Conservation (phyloP, 2,888 invertebrate genomes). For the Polydrusus pterygomalis region DNA sequence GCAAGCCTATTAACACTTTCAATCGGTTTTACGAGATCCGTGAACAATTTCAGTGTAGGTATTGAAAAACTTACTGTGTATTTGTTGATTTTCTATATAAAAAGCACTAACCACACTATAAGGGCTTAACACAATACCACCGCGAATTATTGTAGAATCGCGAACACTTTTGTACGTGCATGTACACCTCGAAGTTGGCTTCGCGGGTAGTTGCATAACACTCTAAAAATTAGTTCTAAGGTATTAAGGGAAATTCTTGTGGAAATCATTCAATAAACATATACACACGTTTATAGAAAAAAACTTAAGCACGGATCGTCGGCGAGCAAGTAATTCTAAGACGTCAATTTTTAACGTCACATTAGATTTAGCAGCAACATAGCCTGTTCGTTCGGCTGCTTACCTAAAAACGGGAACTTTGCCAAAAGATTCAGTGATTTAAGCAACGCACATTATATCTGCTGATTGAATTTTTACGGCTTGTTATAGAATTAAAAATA, state of each 20-base stretch:
- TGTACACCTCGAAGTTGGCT: constrained; percentile 25
- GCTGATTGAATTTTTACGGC: constrained; percentile 38
- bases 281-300: constrained; percentile 42
- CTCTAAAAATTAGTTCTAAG: constrained; percentile 19
- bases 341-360: constrained; percentile 54
- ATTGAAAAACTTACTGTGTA: constrained; percentile 48
- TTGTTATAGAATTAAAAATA: constrained; percentile 29
- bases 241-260: constrained; percentile 20
- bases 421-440: constrained; percentile 53
- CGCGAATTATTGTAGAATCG: constrained; percentile 7
- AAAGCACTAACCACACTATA: constrained; percentile 30
- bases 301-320: constrained; percentile 38
- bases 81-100: constrained; percentile 37
- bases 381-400: constrained; percentile 49
- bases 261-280: constrained; percentile 46
- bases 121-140: constrained; percentile 29
- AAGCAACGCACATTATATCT: constrained; percentile 48
- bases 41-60: constrained; percentile 23
- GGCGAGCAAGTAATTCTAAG: constrained; percentile 50
- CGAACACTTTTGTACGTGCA: constrained; percentile 10
- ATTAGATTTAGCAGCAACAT: constrained; percentile 46
- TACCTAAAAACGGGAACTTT: constrained; percentile 55
- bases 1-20: constrained; percentile 60
- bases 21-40: constrained; percentile 18
- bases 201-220: constrained; percentile 42